Base-by-base conservation (phyloP, 2,888 invertebrate genomes). In the Gymnocheta viridis region DNA sequence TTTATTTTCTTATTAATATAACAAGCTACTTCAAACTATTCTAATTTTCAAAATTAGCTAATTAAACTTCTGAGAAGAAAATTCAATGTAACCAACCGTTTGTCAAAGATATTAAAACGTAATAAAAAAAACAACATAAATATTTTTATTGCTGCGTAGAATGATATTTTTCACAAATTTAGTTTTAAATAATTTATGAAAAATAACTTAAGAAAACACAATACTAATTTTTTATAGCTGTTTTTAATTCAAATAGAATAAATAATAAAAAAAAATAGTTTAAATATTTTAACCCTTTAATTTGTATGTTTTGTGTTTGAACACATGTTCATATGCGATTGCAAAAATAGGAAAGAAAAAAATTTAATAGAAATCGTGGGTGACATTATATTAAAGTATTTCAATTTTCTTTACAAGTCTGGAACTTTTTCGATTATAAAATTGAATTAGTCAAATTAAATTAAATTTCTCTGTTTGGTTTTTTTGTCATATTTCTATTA, bases 111-210 rank as follows among this genome's bases (percentile, higher is more conserved):
- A 47, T 51, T 54, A 54, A 54, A 27, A 27, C 5, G n/a, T 24
- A 2, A 49, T 27, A 35, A 27, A 69, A 69, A 38, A 69, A 24
- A n/a, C 19, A n/a, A n/a, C 38, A 69, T 38, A n/a, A 69, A 69
- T 54, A 24, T 14, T 29, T 70, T 56, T 44, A 56, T 44, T 17
- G 29, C 56, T 44, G 12, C 27, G 7, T 29, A 27, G 27, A 35
- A 41, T 41, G 24, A 69, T 27, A 54, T 54, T 54, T 54, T 27
- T 38, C 41, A 41, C 41, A 41, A 19, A 38, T 38, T 38, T 51
- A 44, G 1, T 44, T 12, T 17, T 2, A 44, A 44, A 44, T 44
- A 44, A 5, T 44, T 10, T n/a, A 17, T 7, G 47, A 7, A 4
- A 7, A 47, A 2, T 17, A 17, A 47, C 1, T 7, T 6, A 47